These are phyloP conservation scores for Aphrophora alni DNA, from an alignment of 2,888 invertebrate genomes.

Conservation along the genomic window DNA sequence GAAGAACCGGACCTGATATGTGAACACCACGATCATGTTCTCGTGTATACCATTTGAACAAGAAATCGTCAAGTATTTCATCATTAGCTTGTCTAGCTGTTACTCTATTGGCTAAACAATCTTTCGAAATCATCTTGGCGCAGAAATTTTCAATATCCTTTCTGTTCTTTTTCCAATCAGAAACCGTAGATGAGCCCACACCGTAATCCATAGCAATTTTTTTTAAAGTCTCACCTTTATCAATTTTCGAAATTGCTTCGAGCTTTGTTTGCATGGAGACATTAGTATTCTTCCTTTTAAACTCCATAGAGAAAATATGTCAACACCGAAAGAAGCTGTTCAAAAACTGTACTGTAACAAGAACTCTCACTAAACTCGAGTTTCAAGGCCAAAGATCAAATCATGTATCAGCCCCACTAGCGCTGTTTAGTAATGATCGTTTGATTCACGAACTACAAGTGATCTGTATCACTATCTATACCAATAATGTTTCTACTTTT, in stretches of 20 bases:
- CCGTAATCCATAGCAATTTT: constrained; percentile 36
- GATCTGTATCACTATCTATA: no score
- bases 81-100: neutral
- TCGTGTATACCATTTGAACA: neutral
- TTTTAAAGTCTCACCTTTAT: constrained; percentile 31
- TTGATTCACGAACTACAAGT: no score
- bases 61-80: neutral
- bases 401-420: no score
- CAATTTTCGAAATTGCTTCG: constrained; percentile 40
- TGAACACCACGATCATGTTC: neutral
- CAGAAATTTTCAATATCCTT: constrained; percentile 37
- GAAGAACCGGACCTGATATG: neutral
- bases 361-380: neutral
- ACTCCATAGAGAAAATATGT: neutral
- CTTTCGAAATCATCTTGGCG: constrained; percentile 8
- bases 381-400: neutral
- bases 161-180: constrained; percentile 42
- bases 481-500: no score
- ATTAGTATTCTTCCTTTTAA: constrained; percentile 18
- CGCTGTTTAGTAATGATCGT: no score
- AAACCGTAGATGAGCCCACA: constrained; percentile 42
- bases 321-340: neutral
- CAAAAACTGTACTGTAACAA: no score
- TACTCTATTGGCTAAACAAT: neutral
- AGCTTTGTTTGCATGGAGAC: constrained; percentile 43